phyloP scores from a whole-genome alignment of 2,797 vertebrate species.

The Sternarchorhynchus goeldii region DNA sequence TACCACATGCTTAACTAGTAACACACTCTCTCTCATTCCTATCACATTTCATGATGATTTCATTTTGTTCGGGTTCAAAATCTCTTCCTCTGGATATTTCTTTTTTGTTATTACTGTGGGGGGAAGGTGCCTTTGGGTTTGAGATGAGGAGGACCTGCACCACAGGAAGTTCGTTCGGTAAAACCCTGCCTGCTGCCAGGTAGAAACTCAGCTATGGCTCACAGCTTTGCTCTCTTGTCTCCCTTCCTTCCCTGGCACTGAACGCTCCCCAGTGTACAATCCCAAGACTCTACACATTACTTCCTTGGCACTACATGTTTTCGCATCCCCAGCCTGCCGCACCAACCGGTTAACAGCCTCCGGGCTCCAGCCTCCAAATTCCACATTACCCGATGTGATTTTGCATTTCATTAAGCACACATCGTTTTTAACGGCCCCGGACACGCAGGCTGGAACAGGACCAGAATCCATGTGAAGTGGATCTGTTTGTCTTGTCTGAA shows the following conservation, averaged over 20 bases:
- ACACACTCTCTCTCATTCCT: no score
- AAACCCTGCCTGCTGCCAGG: background rate
- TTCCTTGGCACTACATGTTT: constrained; percentile 1
- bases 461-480: constrained; percentile 25
- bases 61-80: no score
- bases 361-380: constrained; percentile 48
- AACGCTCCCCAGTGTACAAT: no score
- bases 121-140: no score
- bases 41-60: no score
- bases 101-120: no score
- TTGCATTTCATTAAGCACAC: constrained; percentile 53
- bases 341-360: constrained; percentile 43
- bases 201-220: constrained; percentile 12
- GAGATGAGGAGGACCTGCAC: background rate
- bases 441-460: constrained; percentile 23
- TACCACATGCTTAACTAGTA: background rate
- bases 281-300: background rate
- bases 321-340: constrained; percentile 8
- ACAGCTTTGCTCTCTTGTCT: constrained; percentile 11
- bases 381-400: constrained; percentile 54
- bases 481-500: constrained; percentile 12
- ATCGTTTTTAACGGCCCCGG: constrained; percentile 56
- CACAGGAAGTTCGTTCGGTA: background rate
- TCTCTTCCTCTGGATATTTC: no score
- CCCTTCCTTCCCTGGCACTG: constrained; percentile 1